A percentile compares a stretch with the other conserved stretches of the same genome.
Conservation (phyloP, 2,888 invertebrate species). For the Trichopria drosophilae region DNA sequence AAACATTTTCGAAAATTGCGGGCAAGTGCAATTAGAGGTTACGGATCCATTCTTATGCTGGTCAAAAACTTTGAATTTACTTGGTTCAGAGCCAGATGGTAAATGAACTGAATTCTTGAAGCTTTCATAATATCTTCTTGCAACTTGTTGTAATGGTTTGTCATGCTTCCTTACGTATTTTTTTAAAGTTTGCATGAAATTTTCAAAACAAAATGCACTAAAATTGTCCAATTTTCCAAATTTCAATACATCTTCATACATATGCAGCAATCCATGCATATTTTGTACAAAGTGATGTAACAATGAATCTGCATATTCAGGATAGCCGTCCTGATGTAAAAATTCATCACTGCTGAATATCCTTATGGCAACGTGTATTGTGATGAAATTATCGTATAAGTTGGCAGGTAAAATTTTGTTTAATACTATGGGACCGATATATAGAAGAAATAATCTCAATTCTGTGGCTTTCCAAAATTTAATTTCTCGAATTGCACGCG, state of each 20-base stretch:
- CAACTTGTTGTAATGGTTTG: constrained; percentile 1
- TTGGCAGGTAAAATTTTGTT: not conserved
- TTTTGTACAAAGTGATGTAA: not conserved
- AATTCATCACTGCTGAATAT: not conserved
- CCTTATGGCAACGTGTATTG: not conserved
- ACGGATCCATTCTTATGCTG: not conserved
- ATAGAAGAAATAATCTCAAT: no score
- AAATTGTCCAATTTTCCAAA: constrained; percentile 6
- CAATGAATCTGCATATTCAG: not conserved
- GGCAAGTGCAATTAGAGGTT: not conserved
- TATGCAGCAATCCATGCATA: not conserved
- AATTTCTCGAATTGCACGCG: not conserved
- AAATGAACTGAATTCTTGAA: not conserved
- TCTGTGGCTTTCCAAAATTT: constrained; percentile 8
- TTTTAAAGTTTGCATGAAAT: not conserved
- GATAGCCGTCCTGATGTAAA: not conserved
- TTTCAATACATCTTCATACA: not conserved
- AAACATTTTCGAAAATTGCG: not conserved
- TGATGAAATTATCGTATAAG: not conserved
- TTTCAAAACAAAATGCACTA: not conserved
- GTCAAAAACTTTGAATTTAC: not conserved
- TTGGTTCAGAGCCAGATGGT: not conserved
- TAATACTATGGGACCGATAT: no score
- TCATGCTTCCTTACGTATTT: not conserved
- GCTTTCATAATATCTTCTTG: not conserved